Evolutionary conservation across 1,140 invertebrate genomes (phyloP).

Genomic region (Lepidurus arcticus): DNA sequence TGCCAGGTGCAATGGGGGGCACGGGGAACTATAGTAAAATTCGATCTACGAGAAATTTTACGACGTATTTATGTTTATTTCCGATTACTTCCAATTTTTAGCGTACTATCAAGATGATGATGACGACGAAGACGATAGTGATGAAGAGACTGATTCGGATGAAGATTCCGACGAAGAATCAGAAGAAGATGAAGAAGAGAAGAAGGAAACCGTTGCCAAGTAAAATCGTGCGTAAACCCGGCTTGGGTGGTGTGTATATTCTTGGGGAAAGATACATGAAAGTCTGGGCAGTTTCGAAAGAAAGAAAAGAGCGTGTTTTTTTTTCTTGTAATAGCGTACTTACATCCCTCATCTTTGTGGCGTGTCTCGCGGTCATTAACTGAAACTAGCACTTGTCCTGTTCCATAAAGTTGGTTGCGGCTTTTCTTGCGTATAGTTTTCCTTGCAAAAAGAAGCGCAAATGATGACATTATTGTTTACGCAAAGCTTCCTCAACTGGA

Average conservation of each 20-base stretch:
- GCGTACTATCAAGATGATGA: conserved; percentile 39
- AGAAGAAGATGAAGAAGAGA: conserved; percentile 51
- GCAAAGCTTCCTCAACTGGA: no score
- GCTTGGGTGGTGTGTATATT: background rate
- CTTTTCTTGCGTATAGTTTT: no score
- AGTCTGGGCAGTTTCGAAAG: background rate
- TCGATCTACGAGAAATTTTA: conserved; percentile 45
- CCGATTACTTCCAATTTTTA: conserved; percentile 25
- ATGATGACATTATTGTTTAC: no score
- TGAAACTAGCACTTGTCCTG: no score
- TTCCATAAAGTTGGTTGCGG: no score
- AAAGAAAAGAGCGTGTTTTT: background rate
- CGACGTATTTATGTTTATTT: conserved; percentile 27
- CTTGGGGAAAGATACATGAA: background rate
- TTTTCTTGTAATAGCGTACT: background rate
- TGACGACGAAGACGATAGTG: conserved; percentile 48
- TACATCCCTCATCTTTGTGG: no score
- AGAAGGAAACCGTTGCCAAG: conserved; percentile 35
- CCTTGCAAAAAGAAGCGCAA: no score
- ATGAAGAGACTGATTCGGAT: conserved; percentile 46
- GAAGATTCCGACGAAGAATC: conserved; percentile 53
- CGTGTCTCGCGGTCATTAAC: no score
- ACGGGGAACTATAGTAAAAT: conserved; percentile 34
- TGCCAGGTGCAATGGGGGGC: conserved; percentile 37
- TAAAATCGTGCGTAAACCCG: background rate